Percentiles rank a stretch among this genome's conserved stretches.
These are phyloP conservation scores for Scrobipalpa costella DNA, from an alignment of 2,888 invertebrate species.

Conservation along the genomic window DNA sequence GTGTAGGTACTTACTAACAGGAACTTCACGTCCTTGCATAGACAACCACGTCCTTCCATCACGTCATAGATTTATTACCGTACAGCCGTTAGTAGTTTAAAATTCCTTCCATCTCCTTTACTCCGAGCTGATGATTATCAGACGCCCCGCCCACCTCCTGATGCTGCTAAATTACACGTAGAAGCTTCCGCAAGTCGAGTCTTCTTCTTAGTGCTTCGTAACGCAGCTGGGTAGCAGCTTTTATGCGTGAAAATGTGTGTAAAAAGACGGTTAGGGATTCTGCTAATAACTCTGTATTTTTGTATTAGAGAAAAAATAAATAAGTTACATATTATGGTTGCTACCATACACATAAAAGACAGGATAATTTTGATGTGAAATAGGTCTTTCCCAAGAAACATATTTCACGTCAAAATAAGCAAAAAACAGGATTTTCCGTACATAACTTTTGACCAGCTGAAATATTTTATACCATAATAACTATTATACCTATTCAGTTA, in stretches of 20 bases:
- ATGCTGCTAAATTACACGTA: slow-evolving; percentile 27
- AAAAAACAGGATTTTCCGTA: too few relatives aligned
- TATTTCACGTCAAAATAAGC: too few relatives aligned
- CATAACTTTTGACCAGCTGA: too few relatives aligned
- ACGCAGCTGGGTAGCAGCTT: neutral
- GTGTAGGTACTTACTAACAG: neutral
- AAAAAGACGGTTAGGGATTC: slow-evolving; percentile 13
- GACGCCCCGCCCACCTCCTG: slow-evolving; percentile 16
- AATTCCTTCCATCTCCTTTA: slow-evolving; percentile 2
- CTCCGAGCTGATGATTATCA: slow-evolving; percentile 5
- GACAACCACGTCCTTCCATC: neutral
- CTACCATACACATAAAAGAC: too few relatives aligned
- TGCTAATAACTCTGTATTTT: too few relatives aligned
- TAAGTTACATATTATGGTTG: too few relatives aligned
- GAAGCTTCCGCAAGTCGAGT: slow-evolving; percentile 28
- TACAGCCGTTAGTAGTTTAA: slow-evolving; percentile 1
- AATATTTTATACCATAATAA: too few relatives aligned
- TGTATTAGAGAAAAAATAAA: too few relatives aligned
- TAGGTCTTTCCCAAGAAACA: too few relatives aligned
- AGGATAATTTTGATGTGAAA: too few relatives aligned
- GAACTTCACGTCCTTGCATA: neutral
- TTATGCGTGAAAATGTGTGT: slow-evolving; percentile 5
- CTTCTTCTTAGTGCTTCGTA: slow-evolving; percentile 24
- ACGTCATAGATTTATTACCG: slow-evolving; percentile 9
- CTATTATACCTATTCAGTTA: too few relatives aligned